A percentile compares a stretch with the other conserved stretches of the same genome.
These are phyloP conservation scores for Iphiclides podalirius DNA, from an alignment of 2,888 invertebrate species.

Conservation along the genomic window DNA sequence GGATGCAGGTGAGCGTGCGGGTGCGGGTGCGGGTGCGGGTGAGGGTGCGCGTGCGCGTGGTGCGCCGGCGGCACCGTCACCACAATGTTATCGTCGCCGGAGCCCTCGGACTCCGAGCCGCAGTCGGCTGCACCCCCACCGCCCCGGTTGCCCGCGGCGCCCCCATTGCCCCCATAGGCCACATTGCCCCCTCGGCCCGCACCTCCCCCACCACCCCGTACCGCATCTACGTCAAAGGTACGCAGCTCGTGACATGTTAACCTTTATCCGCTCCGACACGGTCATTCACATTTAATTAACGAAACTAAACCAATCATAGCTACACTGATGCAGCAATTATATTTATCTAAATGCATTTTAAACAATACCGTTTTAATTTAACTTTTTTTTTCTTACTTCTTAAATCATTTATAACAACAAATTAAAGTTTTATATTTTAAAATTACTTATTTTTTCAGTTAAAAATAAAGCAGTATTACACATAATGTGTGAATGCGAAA, in stretches of 20 bases:
- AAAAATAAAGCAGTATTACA: too few species aligned
- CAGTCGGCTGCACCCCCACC: constrained; percentile 36
- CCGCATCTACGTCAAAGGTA: constrained; percentile 21
- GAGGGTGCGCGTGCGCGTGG: constrained; percentile 31
- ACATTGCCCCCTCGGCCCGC: constrained; percentile 10
- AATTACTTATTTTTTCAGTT: too few species aligned
- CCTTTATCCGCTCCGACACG: not conserved
- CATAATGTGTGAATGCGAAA: too few species aligned
- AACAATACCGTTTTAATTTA: too few species aligned
- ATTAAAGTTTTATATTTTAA: too few species aligned
- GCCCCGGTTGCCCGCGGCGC: constrained; percentile 31
- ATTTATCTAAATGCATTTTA: not conserved
- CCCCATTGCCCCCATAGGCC: not conserved
- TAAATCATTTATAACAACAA: too few species aligned
- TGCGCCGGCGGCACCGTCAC: constrained; percentile 75
- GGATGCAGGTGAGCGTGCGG: constrained; percentile 28
- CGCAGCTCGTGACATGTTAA: constrained; percentile 17
- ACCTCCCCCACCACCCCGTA: constrained; percentile 28
- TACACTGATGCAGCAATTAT: too few species aligned
- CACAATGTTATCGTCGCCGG: constrained; percentile 80
- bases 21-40: constrained; percentile 13
- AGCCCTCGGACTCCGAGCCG: constrained; percentile 74
- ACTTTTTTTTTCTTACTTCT: too few species aligned
- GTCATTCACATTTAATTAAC: too few species aligned
- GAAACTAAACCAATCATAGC: too few species aligned